These are phyloP conservation scores for Acronicta aceris DNA, from an alignment of 2,888 invertebrate genomes.

Conservation along the genomic window DNA sequence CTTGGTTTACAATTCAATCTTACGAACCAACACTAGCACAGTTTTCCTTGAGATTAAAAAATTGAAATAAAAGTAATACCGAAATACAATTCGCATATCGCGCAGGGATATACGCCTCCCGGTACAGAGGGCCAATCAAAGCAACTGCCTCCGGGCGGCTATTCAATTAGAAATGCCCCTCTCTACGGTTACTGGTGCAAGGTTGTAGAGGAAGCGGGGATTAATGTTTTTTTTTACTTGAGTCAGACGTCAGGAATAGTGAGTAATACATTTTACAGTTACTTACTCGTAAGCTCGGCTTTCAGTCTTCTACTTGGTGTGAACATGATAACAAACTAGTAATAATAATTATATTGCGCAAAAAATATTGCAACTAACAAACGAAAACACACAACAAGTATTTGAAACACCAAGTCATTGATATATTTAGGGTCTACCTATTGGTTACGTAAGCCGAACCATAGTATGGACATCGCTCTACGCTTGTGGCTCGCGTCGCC, in stretches of 20 bases:
- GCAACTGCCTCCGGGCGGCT: conserved; percentile 68
- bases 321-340: too few relatives aligned
- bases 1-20: background rate
- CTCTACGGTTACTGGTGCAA: conserved; percentile 39
- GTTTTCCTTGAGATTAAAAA: conserved; percentile 52
- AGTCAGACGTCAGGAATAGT: too few relatives aligned
- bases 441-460: too few relatives aligned
- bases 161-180: conserved; percentile 75
- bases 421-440: too few relatives aligned
- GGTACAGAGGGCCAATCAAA: conserved; percentile 69
- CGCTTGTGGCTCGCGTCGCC: conserved; percentile 30
- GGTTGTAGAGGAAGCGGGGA: conserved; percentile 14
- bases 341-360: too few relatives aligned
- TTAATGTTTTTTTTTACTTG: background rate
- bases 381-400: too few relatives aligned
- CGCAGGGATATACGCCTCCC: conserved; percentile 38
- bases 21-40: conserved; percentile 20
- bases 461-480: background rate
- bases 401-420: too few relatives aligned
- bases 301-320: too few relatives aligned
- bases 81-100: conserved; percentile 40
- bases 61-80: conserved; percentile 35
- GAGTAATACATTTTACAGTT: too few relatives aligned
- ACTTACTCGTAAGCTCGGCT: too few relatives aligned
- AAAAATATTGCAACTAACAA: too few relatives aligned